Evolutionary conservation across 2,797 vertebrate genomes (phyloP), one percentile per base, ranked within the genome.

Genomic region (Cirrhinus mrigala): DNA sequence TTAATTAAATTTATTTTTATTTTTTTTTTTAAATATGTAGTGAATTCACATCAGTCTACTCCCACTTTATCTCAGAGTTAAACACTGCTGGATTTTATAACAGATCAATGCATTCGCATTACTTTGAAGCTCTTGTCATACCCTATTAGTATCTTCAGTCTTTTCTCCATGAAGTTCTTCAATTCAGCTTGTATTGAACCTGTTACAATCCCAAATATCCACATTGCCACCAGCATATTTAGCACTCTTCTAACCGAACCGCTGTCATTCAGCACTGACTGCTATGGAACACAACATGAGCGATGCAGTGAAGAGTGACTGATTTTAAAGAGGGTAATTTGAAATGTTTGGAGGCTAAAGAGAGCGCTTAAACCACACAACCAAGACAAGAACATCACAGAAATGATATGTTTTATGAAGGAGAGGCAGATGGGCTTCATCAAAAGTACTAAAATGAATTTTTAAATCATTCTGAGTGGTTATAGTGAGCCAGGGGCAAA

Each of bases 311-410:
- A 92, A 87, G 85, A 79, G 84, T 68, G 84, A 89, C 81, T 77
- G 77, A 85, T 89, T 89, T 90, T 83, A 37, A 86, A 78, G 86
- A 88, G 48, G 62, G 88, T 87, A 87, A 90, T 88, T 85, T 79
- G 46, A 90, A 81, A 89, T 20, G 48, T 62, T 92, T 92, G 81
- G 64, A 87, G 86, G 87, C 16, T 77, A 7, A 50, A 74, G 62
- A 86, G 62, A 79, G 50, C n/a, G 27, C 86, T 90, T 90, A 81
- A 87, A 87, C 74, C 82, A 60, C 81, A 87, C 87, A 74, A 12
- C 24, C 68, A 24, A 64, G 48, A 77, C 85, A 48, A 29, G 27
- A 83, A 85, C 81, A 85, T 81, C 77, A 83, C 78, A 75, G 82
- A 90, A 79, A 84, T 84, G 1, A 54, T 68, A 33, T 68, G 27